Percentiles rank a stretch among this genome's conserved stretches.
phyloP scores from a whole-genome alignment of 2,888 invertebrate genomes.

The Pandemis corylana region DNA sequence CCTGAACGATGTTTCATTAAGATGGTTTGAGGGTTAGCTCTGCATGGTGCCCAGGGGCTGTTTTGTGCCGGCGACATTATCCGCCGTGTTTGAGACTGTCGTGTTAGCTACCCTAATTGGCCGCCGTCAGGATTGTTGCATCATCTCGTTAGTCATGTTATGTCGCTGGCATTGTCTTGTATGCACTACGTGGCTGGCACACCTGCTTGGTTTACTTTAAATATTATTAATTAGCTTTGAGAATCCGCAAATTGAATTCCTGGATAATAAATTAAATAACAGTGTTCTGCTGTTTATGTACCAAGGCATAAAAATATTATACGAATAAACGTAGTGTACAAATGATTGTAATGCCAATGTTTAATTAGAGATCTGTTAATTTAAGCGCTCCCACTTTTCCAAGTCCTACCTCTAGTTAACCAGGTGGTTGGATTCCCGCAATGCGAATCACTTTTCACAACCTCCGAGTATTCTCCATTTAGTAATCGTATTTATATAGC shows the following conservation, averaged over 20 bases:
- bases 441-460: slow-evolving; percentile 3
- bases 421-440: too few species aligned
- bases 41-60: slow-evolving; percentile 27
- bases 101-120: slow-evolving; percentile 40
- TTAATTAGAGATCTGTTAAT: too few species aligned
- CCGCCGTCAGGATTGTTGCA: slow-evolving; percentile 29
- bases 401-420: too few species aligned
- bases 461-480: background rate
- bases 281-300: too few species aligned
- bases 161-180: slow-evolving; percentile 20
- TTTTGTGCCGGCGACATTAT: slow-evolving; percentile 34
- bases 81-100: slow-evolving; percentile 35
- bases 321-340: too few species aligned
- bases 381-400: too few species aligned
- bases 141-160: slow-evolving; percentile 36
- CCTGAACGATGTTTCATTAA: slow-evolving; percentile 26
- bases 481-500: background rate
- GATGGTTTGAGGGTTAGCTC: slow-evolving; percentile 29
- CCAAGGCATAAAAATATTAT: too few species aligned
- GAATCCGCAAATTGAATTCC: background rate
- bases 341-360: too few species aligned
- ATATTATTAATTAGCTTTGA: slow-evolving; percentile 22
- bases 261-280: background rate
- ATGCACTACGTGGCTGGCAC: background rate
- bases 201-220: slow-evolving; percentile 14